Base-by-base conservation (phyloP, 2,797 vertebrate genomes). In the Eptatretus atami region DNA sequence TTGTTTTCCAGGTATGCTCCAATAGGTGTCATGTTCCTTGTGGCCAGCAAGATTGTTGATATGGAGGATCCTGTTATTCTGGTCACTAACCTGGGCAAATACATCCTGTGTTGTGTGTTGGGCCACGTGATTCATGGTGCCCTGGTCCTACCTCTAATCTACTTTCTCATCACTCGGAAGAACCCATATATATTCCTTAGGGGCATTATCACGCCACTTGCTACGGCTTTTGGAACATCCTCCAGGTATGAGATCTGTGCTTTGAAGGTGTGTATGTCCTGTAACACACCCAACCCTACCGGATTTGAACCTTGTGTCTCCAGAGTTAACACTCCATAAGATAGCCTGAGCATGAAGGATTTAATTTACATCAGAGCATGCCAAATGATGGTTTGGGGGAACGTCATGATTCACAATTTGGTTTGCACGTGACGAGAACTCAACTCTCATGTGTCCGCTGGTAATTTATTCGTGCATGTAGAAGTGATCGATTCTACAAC, bases 1-100 rank as follows among this genome's bases (percentile, higher is more conserved):
- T 44, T 4, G 31, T 44, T 44, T 44, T 44, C 31, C 75, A 98
- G 92, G 90, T 98, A 98, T 2, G 82, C 95, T 19, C 92, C 92
- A 3, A 74, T 96, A 54, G 92, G 92, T 70, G 88, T 98, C 72
- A 85, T 81, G 78, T 98, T 95, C 75, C 81, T 98, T 66, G 82
- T 98, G 64, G 90, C 84, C 69, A 98, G 92, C 76, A 96, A 95
- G 78, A 92, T 98, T 54, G 82, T 96, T 63, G 92, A 95, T 73
- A 95, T 96, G 90, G 85, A 85, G 68, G 80, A 96, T 69, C 76
- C 96, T 61, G 64, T 86, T 24, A 72, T 80, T 64, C 71, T 98
- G 68, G 86, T 98, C 73, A 84, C 85, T 64, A 92, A 84, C 69
- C 73, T 96, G 66, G 92, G 90, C 67, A 98, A 98, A 73, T 98